phyloP scores from a whole-genome alignment of 2,113 vertebrate species.

The cattle (Bos taurus) region ARS-UCD2.0 NC_037344.1:57548001-57548500 shows the following conservation, averaged over 20 bases:
- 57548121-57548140: neutral
- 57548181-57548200: neutral
- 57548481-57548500: neutral
- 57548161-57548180: fast-evolving
- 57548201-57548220: neutral
- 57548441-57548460: neutral
- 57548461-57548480: no score
- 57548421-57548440: neutral
- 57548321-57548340: neutral
- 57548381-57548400: neutral
- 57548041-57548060: neutral
- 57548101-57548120: neutral
- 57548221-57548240: neutral
- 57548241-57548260: neutral
- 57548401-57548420: neutral
- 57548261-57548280: neutral
- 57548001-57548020: neutral
- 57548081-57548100: neutral
- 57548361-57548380: neutral
- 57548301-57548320: neutral
- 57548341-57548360: neutral
- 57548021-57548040: neutral
- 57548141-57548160: neutral
- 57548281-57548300: neutral
- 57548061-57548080: neutral